Evolutionary conservation across 2,113 vertebrate species (phyloP).

Genomic region (Arothron firmamentum): DNA sequence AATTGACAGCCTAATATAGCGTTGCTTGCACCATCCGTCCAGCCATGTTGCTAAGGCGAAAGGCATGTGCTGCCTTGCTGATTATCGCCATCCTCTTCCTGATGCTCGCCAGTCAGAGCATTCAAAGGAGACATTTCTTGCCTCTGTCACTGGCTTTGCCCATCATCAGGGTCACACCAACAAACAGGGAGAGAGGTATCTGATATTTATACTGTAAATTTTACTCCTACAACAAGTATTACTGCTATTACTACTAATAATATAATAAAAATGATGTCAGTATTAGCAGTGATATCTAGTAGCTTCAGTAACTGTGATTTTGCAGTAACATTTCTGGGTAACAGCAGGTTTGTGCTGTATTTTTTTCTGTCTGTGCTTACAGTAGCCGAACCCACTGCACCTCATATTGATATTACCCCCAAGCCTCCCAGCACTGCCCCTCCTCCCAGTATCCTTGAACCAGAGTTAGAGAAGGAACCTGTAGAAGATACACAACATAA

Average conservation of each 20-base stretch:
- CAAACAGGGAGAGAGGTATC: constrained; percentile 28
- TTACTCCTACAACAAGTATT: too few relatives aligned
- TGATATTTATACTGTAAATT: too few relatives aligned
- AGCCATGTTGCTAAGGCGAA: constrained; percentile 68
- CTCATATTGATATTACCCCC: not conserved
- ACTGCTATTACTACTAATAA: too few relatives aligned
- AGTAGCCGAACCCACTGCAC: constrained; percentile 8
- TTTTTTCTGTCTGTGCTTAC: constrained; percentile 7
- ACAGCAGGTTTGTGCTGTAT: too few relatives aligned
- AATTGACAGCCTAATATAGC: not conserved
- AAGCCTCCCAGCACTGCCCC: not conserved
- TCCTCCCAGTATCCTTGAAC: not conserved
- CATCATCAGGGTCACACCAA: constrained; percentile 10
- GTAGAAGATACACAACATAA: not conserved
- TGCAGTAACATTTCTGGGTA: too few relatives aligned
- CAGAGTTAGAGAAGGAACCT: not conserved
- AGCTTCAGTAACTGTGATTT: too few relatives aligned
- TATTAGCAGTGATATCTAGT: too few relatives aligned
- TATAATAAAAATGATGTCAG: too few relatives aligned
- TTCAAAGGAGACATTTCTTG: constrained; percentile 48
- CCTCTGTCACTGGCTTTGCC: constrained; percentile 6
- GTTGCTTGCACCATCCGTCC: not conserved
- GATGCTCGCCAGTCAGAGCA: constrained; percentile 66
- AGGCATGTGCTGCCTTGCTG: constrained; percentile 51
- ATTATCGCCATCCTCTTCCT: constrained; percentile 63